Base-by-base conservation (phyloP, 2,888 invertebrate species). In the Pollenia griseotomentosa region DNA sequence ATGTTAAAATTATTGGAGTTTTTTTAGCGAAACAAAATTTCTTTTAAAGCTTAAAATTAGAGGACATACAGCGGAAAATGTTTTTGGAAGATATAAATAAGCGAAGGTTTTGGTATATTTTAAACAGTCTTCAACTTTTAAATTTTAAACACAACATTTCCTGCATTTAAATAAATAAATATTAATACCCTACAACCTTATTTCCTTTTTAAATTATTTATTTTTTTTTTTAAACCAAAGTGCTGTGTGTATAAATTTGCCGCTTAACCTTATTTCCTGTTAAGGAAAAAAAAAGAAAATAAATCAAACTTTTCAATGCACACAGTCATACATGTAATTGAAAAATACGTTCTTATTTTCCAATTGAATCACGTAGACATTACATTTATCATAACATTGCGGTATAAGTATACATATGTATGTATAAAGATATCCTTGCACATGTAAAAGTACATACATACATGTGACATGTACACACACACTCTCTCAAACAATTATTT, bases 331-430 rank as follows among this genome's bases (percentile, higher is more conserved):
- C 2, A 40, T 42, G 42, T 40, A 65, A 65, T 65, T 65, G 65
- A 65, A 65, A 46, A 74, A 48, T 61, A 10, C 42, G 53, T 63
- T 44, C 23, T 33, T 53, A 33, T 33, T 33, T 74, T 84, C 68
- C 14, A 85, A 75, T 70, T 80, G 48, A 55, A 65, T 55, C 84
- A 85, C 84, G 84, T 80, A 74, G 9, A 55, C 10, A 70, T 48
- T 16, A 40, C 48, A 75, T 80, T 63, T 16, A 66, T 70, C 61
- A 80, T 48, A 61, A 61, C 3, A 59, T 6, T n/a, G 40, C 11
- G 14, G 23, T 68, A 10, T n/a, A 19, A 19, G 14, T 2, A 7
- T 16, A 11, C 3, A 23, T 23, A 23, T 16, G 59, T 19, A 19
- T 77, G 86, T 57, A 61, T 46, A n/a, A 33, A 33, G 33, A 33